phyloP scores from a whole-genome alignment of 2,797 vertebrate genomes.

The Oreochromis mossambicus region DNA sequence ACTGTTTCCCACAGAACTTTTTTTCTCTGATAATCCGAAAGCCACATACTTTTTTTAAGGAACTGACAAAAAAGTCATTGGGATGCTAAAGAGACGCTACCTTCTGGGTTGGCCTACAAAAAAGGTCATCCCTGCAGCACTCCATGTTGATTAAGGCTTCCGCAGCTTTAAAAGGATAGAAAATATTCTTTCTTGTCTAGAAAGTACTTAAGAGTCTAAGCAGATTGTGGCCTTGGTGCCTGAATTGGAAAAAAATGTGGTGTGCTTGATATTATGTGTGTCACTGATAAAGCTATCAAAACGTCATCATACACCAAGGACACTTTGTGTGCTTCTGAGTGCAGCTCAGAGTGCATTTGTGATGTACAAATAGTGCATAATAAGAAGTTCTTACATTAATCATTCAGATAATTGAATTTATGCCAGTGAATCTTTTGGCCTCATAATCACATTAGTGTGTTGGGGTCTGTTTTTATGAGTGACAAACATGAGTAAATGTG shows the following conservation, averaged over 20 bases:
- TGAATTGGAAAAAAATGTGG: fast-evolving
- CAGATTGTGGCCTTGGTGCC: not conserved
- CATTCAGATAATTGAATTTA: not conserved
- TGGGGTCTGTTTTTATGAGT: not conserved
- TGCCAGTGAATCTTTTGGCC: not conserved
- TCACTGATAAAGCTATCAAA: not conserved
- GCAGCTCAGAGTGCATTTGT: not conserved
- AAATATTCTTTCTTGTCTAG: not conserved
- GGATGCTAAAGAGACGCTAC: not conserved
- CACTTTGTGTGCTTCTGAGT: not conserved
- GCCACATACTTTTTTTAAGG: not conserved
- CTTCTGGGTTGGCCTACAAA: not conserved
- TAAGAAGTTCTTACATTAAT: not conserved
- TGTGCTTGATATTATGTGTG: not conserved
- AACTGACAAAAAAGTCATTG: not conserved
- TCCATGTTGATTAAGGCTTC: not conserved
- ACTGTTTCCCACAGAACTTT: not conserved
- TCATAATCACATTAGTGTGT: not conserved
- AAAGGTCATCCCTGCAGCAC: not conserved
- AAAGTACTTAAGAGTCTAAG: not conserved
- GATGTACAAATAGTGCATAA: not conserved
- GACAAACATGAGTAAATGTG: not conserved
- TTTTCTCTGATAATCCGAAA: not conserved
- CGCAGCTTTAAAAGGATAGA: not conserved
- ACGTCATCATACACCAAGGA: not conserved